phyloP scores from a whole-genome alignment of 1,140 invertebrate species.

The Conus ventricosus region DNA sequence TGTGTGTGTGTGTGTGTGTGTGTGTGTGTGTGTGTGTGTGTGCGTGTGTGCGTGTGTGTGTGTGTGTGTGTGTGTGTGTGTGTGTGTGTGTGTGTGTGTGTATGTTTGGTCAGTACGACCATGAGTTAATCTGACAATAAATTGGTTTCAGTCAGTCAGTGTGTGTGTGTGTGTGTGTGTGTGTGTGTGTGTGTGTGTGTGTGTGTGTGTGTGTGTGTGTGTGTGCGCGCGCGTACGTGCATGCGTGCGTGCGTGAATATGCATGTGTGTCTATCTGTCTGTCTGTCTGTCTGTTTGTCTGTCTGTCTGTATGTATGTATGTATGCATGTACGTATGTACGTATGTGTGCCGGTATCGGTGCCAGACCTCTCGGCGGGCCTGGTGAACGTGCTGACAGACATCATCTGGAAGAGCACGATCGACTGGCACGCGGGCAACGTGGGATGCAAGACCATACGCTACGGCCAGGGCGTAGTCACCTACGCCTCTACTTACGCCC shows the following conservation, averaged over 20 bases:
- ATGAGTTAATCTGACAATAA: too few species aligned
- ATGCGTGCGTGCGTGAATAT: not conserved
- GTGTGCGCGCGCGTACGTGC: too few species aligned
- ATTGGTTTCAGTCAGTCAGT: too few species aligned
- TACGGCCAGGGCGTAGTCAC: constrained; percentile 76
- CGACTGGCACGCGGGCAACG: constrained; percentile 62
- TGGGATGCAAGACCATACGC: constrained; percentile 62
- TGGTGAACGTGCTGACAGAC: constrained; percentile 65
- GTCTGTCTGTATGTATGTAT: not conserved
- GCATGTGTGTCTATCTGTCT: not conserved
- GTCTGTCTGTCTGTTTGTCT: not conserved
- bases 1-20: too few species aligned
- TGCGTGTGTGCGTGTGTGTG: too few species aligned
- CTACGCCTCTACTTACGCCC: constrained; percentile 94
- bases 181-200: not conserved
- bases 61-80: too few species aligned
- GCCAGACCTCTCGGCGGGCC: constrained; percentile 61
- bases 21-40: too few species aligned
- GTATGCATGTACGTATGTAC: not conserved
- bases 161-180: not conserved
- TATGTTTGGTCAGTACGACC: too few species aligned
- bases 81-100: too few species aligned
- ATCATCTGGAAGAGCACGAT: constrained; percentile 66
- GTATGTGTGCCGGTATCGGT: not conserved
- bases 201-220: too few species aligned